phyloP scores from a whole-genome alignment of 2,113 vertebrate species.

The Triplophysa dalaica region DNA sequence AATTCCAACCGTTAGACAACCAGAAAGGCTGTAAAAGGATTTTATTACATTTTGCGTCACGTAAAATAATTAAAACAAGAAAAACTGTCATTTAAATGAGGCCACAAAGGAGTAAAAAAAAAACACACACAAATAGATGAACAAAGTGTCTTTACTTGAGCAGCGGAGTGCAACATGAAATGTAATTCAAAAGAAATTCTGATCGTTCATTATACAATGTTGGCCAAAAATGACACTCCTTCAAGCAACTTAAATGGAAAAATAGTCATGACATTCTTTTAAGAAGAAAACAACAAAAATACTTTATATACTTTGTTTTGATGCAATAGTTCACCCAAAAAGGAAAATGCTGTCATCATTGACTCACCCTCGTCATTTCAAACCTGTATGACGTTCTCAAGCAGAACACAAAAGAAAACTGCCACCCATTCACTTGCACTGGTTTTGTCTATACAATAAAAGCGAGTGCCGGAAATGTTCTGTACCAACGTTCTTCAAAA shows the following conservation, averaged over 20 bases:
- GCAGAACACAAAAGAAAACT: too few species aligned
- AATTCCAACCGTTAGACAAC: background rate
- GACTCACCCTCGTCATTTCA: too few species aligned
- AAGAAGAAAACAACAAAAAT: background rate
- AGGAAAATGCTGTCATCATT: too few species aligned
- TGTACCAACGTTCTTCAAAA: background rate
- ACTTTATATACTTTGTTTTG: conserved; percentile 4
- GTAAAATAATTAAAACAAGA: background rate
- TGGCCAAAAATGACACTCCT: conserved; percentile 11
- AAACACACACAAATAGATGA: background rate
- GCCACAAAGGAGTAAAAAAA: background rate
- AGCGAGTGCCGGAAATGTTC: background rate
- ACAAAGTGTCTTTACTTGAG: conserved; percentile 26
- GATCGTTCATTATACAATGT: conserved; percentile 4
- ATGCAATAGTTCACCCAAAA: background rate
- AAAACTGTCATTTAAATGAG: background rate
- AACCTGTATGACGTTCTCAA: too few species aligned
- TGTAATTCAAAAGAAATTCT: conserved; percentile 10
- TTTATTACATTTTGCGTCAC: background rate
- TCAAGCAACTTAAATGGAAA: conserved; percentile 20
- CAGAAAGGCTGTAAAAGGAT: background rate
- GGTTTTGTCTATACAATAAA: too few species aligned
- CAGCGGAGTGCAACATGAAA: conserved; percentile 36
- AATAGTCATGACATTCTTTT: conserved; percentile 1
- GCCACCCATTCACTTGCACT: too few species aligned